Conservation (phyloP, 2,797 vertebrate genomes). For the Anguilla megastoma region DNA sequence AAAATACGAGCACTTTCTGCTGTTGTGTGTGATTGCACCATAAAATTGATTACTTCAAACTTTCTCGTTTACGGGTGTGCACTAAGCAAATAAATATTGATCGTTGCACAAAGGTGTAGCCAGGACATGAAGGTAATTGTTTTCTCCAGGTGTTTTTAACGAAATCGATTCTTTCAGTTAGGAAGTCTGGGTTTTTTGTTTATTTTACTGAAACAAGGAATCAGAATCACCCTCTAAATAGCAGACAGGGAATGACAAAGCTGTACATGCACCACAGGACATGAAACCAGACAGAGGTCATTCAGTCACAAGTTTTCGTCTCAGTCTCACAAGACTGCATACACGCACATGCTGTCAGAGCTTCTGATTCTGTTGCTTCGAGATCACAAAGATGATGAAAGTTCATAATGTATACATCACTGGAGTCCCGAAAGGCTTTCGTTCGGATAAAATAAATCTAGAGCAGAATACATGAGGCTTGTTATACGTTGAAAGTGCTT, state of each 20-base stretch:
- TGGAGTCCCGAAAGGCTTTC: neutral
- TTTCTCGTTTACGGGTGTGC: slow-evolving; percentile 7
- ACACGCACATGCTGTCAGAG: neutral
- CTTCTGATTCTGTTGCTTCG: neutral
- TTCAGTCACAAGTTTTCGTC: neutral
- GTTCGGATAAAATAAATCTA: neutral
- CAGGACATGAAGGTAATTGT: neutral
- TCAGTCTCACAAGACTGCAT: neutral
- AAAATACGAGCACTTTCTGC: neutral
- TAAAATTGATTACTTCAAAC: slow-evolving; percentile 20
- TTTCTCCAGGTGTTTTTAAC: slow-evolving; percentile 4
- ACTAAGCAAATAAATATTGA: slow-evolving; percentile 14
- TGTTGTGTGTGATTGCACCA: neutral
- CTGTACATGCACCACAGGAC: slow-evolving; percentile 9
- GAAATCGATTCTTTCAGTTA: neutral
- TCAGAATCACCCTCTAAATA: neutral
- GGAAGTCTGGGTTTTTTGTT: neutral
- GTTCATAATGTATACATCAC: neutral
- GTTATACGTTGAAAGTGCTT: neutral
- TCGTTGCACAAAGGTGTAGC: neutral
- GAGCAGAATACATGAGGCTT: neutral
- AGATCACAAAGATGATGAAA: neutral
- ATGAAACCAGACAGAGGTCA: neutral
- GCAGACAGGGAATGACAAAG: neutral
- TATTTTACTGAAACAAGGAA: neutral